Percentiles rank a stretch among this genome's conserved stretches.
Evolutionary conservation across 2,888 invertebrate genomes (phyloP).

Genomic region (Acleris sparsana): DNA sequence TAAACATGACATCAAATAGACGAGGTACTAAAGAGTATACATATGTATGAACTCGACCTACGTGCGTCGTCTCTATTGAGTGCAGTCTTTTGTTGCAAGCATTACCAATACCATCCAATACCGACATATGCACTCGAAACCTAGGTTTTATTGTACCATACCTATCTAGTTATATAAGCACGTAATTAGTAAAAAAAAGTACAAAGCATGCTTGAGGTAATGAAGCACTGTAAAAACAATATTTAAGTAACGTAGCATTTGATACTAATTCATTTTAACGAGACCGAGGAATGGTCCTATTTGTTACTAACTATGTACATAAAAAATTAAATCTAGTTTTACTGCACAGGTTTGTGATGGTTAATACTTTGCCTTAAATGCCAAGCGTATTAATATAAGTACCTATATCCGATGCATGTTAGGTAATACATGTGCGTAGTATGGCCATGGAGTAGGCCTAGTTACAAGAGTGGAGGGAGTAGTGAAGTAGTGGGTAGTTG

Average conservation of each 20-base stretch:
- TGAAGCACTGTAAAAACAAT: constrained; percentile 26
- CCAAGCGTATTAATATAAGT: constrained; percentile 16
- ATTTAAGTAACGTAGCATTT: constrained; percentile 11
- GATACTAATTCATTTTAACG: constrained; percentile 14
- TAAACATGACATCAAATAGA: no score
- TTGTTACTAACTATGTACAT: constrained; percentile 29
- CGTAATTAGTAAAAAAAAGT: constrained; percentile 1
- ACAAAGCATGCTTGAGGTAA: constrained; percentile 9
- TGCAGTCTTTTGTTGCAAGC: not conserved
- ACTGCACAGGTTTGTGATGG: constrained; percentile 9
- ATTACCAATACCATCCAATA: no score
- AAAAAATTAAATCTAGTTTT: constrained; percentile 6
- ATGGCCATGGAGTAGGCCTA: constrained; percentile 19
- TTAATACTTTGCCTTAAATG: constrained; percentile 42
- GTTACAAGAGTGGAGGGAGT: constrained; percentile 41
- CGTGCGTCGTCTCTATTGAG: not conserved
- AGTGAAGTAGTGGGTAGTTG: constrained; percentile 53
- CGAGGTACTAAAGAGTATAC: no score
- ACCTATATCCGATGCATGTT: constrained; percentile 51
- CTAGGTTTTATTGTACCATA: not conserved
- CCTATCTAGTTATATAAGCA: not conserved
- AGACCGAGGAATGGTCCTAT: not conserved
- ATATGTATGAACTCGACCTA: no score
- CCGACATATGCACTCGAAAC: not conserved
- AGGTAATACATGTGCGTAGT: constrained; percentile 43